Evolutionary conservation across 2,113 vertebrate genomes (phyloP).

Genomic region (Nematolebias whitei): DNA sequence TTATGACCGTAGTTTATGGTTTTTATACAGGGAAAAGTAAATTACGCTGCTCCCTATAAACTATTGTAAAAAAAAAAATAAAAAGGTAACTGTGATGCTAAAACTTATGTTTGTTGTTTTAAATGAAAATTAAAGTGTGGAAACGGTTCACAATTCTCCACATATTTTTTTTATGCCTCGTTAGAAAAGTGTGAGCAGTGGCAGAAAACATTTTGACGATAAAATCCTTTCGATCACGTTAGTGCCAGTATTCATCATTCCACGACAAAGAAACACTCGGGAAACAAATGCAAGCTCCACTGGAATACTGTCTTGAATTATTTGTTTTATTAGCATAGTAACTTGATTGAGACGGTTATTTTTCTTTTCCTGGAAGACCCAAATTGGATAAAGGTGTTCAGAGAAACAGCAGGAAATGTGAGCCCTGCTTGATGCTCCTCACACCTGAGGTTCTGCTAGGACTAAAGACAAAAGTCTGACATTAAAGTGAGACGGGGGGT

Average conservation of each 20-base stretch:
- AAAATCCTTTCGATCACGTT: slow-evolving; percentile 5
- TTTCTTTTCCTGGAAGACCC: slow-evolving; percentile 15
- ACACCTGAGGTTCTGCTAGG: not conserved
- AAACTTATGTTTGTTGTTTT: slow-evolving; percentile 13
- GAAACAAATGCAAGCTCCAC: slow-evolving; percentile 35
- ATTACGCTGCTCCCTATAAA: slow-evolving; percentile 6
- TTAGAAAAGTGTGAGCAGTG: not conserved
- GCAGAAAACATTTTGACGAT: slow-evolving; percentile 23
- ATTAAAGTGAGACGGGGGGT: not conserved
- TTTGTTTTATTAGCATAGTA: slow-evolving; percentile 39
- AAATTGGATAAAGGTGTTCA: slow-evolving; percentile 46
- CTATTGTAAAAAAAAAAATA: slow-evolving; percentile 26
- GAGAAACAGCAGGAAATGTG: slow-evolving; percentile 27
- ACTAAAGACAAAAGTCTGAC: slow-evolving; percentile 12
- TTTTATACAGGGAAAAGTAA: slow-evolving; percentile 20
- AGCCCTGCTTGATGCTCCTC: slow-evolving; percentile 1
- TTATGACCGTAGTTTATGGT: not conserved
- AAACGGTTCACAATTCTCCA: too few relatives aligned
- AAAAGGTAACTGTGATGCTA: not conserved
- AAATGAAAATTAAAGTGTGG: slow-evolving; percentile 19
- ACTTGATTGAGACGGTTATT: slow-evolving; percentile 41
- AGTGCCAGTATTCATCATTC: slow-evolving; percentile 2
- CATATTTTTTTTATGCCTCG: too few relatives aligned
- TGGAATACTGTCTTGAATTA: slow-evolving; percentile 33
- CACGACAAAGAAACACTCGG: slow-evolving; percentile 18